phyloP scores from a whole-genome alignment of 1,140 invertebrate species.

The Archegozetes longisetosus region DNA sequence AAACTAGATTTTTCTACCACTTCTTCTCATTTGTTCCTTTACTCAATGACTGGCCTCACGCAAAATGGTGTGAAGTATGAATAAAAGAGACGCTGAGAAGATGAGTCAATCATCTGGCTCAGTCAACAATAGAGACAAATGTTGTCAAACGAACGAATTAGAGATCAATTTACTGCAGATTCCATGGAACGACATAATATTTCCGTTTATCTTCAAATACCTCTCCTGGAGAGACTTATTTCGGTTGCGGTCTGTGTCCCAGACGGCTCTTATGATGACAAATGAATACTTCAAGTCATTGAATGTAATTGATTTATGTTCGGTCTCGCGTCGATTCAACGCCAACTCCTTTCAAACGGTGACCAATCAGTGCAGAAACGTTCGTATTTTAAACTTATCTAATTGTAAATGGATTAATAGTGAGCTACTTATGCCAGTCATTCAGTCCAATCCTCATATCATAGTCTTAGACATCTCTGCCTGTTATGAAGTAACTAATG shows the following conservation, averaged over 20 bases:
- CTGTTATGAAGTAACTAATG: slow-evolving; percentile 25
- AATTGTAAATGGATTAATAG: slow-evolving; percentile 29
- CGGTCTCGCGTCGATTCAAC: slow-evolving; percentile 4
- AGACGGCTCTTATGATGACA: slow-evolving; percentile 3
- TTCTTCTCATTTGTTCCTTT: no score
- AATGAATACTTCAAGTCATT: slow-evolving; percentile 16
- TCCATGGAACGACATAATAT: slow-evolving; percentile 20
- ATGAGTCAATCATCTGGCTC: no score
- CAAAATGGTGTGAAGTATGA: no score
- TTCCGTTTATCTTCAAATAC: slow-evolving; percentile 15
- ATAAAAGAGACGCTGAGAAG: no score
- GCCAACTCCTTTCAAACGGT: slow-evolving; percentile 10
- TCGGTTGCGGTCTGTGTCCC: slow-evolving; percentile 14
- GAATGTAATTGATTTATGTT: slow-evolving; percentile 11
- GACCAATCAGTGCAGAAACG: slow-evolving; percentile 3
- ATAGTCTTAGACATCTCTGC: slow-evolving; percentile 25
- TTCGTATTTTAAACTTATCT: slow-evolving; percentile 22
- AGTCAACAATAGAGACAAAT: no score
- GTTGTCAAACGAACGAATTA: no score
- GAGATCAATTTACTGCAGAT: slow-evolving; percentile 17
- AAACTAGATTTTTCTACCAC: no score
- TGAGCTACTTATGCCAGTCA: slow-evolving; percentile 24
- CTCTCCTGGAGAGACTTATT: slow-evolving; percentile 17
- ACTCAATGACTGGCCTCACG: no score
- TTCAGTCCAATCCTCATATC: slow-evolving; percentile 22